Conservation (phyloP, 2,888 invertebrate genomes). For the Apamea anceps region DNA sequence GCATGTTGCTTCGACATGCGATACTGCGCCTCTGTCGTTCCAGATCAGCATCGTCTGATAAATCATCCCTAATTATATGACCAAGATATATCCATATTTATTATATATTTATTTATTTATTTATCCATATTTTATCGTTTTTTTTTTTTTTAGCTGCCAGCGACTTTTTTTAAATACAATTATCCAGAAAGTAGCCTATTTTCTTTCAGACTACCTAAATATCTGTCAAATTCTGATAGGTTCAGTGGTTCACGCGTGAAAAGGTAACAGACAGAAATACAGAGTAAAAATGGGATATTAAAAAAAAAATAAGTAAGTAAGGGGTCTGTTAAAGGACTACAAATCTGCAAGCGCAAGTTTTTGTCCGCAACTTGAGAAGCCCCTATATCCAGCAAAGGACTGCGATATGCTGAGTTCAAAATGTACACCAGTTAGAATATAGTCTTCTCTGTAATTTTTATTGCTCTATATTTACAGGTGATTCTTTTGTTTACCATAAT, state of each 20-base stretch:
- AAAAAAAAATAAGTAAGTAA: neutral
- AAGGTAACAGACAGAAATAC: too few relatives aligned
- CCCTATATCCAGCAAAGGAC: neutral
- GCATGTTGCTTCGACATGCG: too few relatives aligned
- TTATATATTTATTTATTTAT: too few relatives aligned
- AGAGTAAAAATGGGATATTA: too few relatives aligned
- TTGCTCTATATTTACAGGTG: conserved; percentile 24
- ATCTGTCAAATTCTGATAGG: too few relatives aligned
- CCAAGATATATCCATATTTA: too few relatives aligned
- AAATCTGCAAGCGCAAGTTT: neutral
- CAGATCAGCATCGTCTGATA: too few relatives aligned
- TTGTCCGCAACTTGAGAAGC: neutral
- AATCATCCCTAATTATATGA: too few relatives aligned
- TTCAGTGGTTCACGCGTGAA: too few relatives aligned
- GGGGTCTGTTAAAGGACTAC: neutral
- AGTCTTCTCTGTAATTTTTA: neutral
- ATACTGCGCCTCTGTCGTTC: too few relatives aligned
- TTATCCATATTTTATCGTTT: too few relatives aligned
- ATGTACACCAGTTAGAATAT: neutral
- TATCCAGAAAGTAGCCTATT: neutral
- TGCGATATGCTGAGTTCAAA: neutral
- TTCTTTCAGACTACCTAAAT: too few relatives aligned
- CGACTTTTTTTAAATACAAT: neutral
- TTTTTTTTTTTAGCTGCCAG: neutral
- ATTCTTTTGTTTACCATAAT: conserved; percentile 36